Conservation (phyloP, 2,888 invertebrate genomes). For the Globia sparganii region DNA sequence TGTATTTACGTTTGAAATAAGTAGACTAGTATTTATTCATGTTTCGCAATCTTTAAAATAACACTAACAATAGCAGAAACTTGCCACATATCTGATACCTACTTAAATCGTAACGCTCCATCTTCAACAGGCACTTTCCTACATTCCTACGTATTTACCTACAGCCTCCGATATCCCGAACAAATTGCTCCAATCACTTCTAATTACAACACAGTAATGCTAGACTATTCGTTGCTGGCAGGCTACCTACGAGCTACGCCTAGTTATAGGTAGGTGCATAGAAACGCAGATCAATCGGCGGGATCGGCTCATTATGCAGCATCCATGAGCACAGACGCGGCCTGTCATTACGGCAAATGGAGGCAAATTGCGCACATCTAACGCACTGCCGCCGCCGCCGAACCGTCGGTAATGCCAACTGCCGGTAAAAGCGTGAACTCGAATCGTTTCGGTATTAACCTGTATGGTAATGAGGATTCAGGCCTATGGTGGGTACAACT, state of each 20-base stretch:
- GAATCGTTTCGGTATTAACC: constrained; percentile 73
- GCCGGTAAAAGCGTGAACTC: constrained; percentile 83
- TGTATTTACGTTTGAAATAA: not conserved
- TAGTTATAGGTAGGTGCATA: constrained; percentile 58
- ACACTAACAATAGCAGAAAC: not conserved
- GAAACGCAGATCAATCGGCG: constrained; percentile 81
- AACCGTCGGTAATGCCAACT: constrained; percentile 77
- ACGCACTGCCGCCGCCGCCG: constrained; percentile 81
- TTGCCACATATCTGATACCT: constrained; percentile 7
- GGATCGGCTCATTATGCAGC: constrained; percentile 89
- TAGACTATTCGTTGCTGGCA: constrained; percentile 56
- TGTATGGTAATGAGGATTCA: constrained; percentile 80
- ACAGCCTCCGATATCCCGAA: constrained; percentile 56
- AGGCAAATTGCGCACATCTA: constrained; percentile 89
- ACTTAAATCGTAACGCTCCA: constrained; percentile 40
- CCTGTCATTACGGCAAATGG: constrained; percentile 89
- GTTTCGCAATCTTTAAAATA: not conserved
- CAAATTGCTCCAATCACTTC: constrained; percentile 71
- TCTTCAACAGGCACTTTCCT: constrained; percentile 30
- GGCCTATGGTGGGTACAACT: constrained; percentile 37
- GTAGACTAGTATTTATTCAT: too few relatives aligned
- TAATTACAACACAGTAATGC: constrained; percentile 69
- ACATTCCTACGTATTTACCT: constrained; percentile 55
- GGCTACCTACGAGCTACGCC: constrained; percentile 60
- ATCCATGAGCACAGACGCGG: constrained; percentile 79